Conservation (phyloP, 2,113 vertebrate genomes). For the Genyomyrus donnyi region DNA sequence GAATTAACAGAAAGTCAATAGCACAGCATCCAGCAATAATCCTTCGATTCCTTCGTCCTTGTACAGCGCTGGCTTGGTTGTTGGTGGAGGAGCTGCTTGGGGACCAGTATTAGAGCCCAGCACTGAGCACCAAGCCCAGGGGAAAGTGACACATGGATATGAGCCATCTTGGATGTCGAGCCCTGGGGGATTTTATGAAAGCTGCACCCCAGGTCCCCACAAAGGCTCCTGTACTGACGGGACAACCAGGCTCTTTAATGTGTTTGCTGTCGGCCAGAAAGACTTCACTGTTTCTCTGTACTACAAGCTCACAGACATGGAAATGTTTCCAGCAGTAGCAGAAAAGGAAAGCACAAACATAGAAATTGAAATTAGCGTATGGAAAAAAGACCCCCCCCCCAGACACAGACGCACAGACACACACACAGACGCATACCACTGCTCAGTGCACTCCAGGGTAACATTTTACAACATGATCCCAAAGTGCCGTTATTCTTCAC, state of each 20-base stretch:
- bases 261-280: constrained; percentile 54
- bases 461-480: constrained; percentile 21
- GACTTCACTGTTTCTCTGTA: constrained; percentile 56
- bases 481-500: constrained; percentile 3
- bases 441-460: constrained; percentile 32
- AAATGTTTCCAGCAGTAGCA: constrained; percentile 66
- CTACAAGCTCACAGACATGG: constrained; percentile 57
- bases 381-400: constrained; percentile 24
- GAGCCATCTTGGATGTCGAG: constrained; percentile 23
- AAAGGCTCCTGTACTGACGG: constrained; percentile 59
- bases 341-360: constrained; percentile 66
- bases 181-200: constrained; percentile 49
- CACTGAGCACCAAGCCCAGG: constrained; percentile 14
- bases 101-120: not conserved
- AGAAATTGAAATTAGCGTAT: constrained; percentile 61
- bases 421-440: constrained; percentile 31
- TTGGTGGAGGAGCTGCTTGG: not conserved
- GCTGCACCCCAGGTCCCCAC: constrained; percentile 58
- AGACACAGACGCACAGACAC: constrained; percentile 33
- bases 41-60: not conserved
- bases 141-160: constrained; percentile 49
- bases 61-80: not conserved
- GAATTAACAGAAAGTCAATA: not conserved
- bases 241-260: constrained; percentile 63
- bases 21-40: not conserved